Evolutionary conservation across 2,888 invertebrate genomes (phyloP), one percentile per base, ranked within the genome.

Genomic region (Sturmia bella): DNA sequence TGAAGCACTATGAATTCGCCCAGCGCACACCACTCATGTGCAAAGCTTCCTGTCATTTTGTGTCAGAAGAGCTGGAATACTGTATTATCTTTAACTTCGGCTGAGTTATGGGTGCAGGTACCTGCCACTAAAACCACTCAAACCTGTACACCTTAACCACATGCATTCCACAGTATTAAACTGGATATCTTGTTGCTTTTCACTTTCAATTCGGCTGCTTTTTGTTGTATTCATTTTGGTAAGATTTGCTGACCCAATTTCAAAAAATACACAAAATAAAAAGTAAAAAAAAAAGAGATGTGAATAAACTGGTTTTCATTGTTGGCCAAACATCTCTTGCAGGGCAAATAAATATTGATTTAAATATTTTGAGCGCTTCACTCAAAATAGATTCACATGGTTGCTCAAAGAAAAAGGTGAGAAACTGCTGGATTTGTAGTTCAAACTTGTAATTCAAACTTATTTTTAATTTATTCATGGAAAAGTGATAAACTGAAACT

Each of bases 211-310:
- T 66, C 39, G 17, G 48, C 39, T 75, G 41, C 32, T 39, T 39
- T 57, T 41, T 32, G 32, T 32, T 45, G 37, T 39, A 17, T 43
- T 27, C 27, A 6, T 69, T 61, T 52, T 61, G 11, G 21, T 72
- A 43, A 57, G 54, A 57, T 64, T 75, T 57, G 64, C 70, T 80
- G 80, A 80, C 80, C 80, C 54, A 75, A 75, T 75, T 75, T 61
- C 2, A 3, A 66, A 64, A 69, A 56, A 15, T 6, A 50, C 5
- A 21, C 32, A 32, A 32, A 32, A 32, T 32, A 61, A 41, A 27
- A 63, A 13, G 45, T 32, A 45, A 15, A 7, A 54, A 54, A 27
- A 9, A 54, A 41, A 50, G 17, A 66, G 48, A 48, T 54, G 61
- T 56, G 7, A 56, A 64, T 59, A 64, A 66, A 72, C 73, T 56